Conservation (phyloP, 2,113 vertebrate genomes). For the Entosphenus tridentatus region DNA sequence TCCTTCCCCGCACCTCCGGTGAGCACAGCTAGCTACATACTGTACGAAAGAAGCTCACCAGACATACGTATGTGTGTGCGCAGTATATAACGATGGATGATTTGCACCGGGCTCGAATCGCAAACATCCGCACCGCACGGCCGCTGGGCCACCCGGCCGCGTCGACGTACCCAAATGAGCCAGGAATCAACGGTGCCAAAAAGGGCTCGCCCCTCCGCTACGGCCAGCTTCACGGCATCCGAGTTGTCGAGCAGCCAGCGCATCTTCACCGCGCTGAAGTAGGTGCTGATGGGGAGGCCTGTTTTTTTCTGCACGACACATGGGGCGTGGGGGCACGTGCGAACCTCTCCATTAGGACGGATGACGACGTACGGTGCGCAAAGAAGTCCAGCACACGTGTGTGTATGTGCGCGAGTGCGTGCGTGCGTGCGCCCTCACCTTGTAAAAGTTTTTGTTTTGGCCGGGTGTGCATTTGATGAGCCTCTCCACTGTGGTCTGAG, state of each 20-base stretch:
- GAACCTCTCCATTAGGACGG: no score
- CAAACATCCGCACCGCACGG: no score
- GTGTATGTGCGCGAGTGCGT: neutral
- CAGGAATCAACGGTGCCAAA: conserved; percentile 92
- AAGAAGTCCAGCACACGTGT: neutral
- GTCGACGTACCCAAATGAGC: conserved; percentile 65
- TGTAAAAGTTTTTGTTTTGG: conserved; percentile 60
- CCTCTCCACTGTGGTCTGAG: conserved; percentile 74
- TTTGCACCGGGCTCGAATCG: no score
- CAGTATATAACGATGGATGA: no score
- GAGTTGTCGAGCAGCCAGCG: conserved; percentile 85
- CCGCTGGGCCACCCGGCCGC: no score
- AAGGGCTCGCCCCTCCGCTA: conserved; percentile 35
- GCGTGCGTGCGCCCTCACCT: conserved; percentile 27
- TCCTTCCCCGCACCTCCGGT: no score
- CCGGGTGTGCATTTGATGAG: conserved; percentile 66
- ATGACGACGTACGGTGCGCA: neutral
- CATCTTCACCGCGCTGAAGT: conserved; percentile 88
- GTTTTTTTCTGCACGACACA: conserved; percentile 44
- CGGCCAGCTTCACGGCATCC: conserved; percentile 31
- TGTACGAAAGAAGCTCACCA: no score
- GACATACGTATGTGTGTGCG: no score
- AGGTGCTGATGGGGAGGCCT: conserved; percentile 84
- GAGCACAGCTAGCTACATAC: no score
- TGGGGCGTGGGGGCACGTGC: no score